Base-by-base conservation (phyloP, 2,888 invertebrate genomes). In the Parapristionchus giblindavisi region DNA sequence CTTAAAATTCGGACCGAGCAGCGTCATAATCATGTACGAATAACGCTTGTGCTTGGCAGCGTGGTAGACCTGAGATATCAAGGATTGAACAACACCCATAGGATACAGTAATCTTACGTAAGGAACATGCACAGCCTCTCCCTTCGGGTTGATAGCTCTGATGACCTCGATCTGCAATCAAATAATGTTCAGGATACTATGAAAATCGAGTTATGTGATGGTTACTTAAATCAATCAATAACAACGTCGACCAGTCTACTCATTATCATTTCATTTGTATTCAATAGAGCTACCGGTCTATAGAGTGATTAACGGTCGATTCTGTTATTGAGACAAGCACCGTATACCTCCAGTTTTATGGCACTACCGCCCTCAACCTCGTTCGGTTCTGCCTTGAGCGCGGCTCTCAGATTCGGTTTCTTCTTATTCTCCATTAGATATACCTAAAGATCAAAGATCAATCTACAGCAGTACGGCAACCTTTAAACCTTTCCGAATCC, bases 331-430 rank as follows among this genome's bases (percentile, higher is more conserved):
- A n/a, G n/a, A n/a, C n/a, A 34, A 21, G 2, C 36, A 58, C 58
- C 6, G 58, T 61, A 5, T 61, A 66, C 79, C 78, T 84, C 84
- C 36, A 85, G 76, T 51, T 85, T 85, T 71, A 85, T 85, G n/a
- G 83, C 84, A 14, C 80, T 77, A 72, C 84, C 85, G 5, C 84
- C 84, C 70, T 83, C 84, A n/a, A 82, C 77, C 11, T 81, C 83
- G 76, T 83, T 84, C 14, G 84, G 79, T 63, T 85, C 85, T 2
- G 84, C 84, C 63, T 85, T 85, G 51, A 85, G 76, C 11, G 85
- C 85, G 2, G 83, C 85, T 29, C 58, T 75, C 14, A 54, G 65
- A 14, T 61, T 58, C 17, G 48, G 56, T 5, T 38, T 52, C 4
- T 61, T 65, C 27, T 54, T 48, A 43, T 70, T 61, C 51, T 73